Conservation (phyloP, 2,888 invertebrate genomes). For the Orchestes rusci region DNA sequence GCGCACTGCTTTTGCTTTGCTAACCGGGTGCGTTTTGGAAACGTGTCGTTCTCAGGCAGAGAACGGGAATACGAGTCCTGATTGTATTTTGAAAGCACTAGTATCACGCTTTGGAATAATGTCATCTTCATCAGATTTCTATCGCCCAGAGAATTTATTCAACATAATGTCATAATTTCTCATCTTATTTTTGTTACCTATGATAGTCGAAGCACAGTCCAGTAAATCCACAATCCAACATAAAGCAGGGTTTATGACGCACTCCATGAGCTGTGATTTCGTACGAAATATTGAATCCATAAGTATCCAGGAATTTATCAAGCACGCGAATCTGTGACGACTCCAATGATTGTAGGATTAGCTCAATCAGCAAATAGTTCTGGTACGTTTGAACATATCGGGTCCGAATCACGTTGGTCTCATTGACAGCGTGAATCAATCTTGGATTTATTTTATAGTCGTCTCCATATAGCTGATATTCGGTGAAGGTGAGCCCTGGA, state of each 20-base stretch:
- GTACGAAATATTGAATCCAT: slow-evolving; percentile 90
- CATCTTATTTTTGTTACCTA: slow-evolving; percentile 64
- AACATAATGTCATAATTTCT: no score
- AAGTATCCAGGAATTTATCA: slow-evolving; percentile 73
- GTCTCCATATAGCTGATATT: slow-evolving; percentile 35
- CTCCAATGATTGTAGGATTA: slow-evolving; percentile 63
- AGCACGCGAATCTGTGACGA: slow-evolving; percentile 74
- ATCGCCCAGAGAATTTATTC: no score
- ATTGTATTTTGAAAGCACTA: no score
- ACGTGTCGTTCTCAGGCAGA: no score
- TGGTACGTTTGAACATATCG: slow-evolving; percentile 56
- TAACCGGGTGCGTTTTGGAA: no score
- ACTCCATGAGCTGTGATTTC: slow-evolving; percentile 60
- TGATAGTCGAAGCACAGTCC: slow-evolving; percentile 77
- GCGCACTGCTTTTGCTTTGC: no score
- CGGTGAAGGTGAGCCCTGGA: slow-evolving; percentile 34
- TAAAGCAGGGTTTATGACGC: slow-evolving; percentile 61
- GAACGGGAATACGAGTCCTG: no score
- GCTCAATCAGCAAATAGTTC: slow-evolving; percentile 72
- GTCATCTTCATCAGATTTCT: no score
- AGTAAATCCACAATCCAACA: slow-evolving; percentile 74
- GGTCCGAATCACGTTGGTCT: slow-evolving; percentile 60
- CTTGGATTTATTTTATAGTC: slow-evolving; percentile 45
- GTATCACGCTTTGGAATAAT: no score
- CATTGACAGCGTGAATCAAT: slow-evolving; percentile 60